These are phyloP conservation scores for Nannoperca australis DNA, from an alignment of 2,797 vertebrate species.

Conservation along the genomic window DNA sequence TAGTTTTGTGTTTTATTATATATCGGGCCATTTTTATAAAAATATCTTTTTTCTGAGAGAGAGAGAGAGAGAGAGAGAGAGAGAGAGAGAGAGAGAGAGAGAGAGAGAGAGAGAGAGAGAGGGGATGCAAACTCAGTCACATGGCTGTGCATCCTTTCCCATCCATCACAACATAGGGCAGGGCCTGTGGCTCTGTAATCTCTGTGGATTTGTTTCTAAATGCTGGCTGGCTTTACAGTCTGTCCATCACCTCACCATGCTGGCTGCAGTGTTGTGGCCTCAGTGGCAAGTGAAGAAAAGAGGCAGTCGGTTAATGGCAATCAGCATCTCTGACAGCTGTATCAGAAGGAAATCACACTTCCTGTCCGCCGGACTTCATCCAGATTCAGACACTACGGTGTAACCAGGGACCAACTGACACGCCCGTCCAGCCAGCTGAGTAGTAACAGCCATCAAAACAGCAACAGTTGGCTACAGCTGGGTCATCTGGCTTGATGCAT, in stretches of 20 bases:
- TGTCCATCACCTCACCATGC: constrained; percentile 38
- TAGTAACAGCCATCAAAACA: too few relatives aligned
- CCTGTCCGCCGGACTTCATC: constrained; percentile 21
- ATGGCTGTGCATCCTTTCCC: constrained; percentile 48
- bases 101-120: constrained; percentile 12
- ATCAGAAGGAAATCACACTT: constrained; percentile 1
- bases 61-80: constrained; percentile 10
- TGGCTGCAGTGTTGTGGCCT: constrained; percentile 2
- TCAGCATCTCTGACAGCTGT: constrained; percentile 17
- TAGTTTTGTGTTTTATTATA: too few relatives aligned
- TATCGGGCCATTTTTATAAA: constrained; percentile 13
- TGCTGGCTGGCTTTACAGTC: constrained; percentile 51
- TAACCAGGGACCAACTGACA: neutral
- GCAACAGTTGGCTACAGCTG: too few relatives aligned
- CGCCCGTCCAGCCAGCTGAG: neutral
- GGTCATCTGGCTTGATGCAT: too few relatives aligned
- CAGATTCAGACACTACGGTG: neutral
- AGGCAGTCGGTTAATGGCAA: neutral
- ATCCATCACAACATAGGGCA: constrained; percentile 48
- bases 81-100: neutral
- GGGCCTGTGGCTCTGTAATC: constrained; percentile 45
- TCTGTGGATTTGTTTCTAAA: constrained; percentile 45
- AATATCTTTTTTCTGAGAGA: constrained; percentile 6
- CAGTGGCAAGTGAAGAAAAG: neutral
- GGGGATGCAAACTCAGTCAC: constrained; percentile 53